Conservation (phyloP, 2,797 vertebrate species). For the Emydoidea blandingii region DNA sequence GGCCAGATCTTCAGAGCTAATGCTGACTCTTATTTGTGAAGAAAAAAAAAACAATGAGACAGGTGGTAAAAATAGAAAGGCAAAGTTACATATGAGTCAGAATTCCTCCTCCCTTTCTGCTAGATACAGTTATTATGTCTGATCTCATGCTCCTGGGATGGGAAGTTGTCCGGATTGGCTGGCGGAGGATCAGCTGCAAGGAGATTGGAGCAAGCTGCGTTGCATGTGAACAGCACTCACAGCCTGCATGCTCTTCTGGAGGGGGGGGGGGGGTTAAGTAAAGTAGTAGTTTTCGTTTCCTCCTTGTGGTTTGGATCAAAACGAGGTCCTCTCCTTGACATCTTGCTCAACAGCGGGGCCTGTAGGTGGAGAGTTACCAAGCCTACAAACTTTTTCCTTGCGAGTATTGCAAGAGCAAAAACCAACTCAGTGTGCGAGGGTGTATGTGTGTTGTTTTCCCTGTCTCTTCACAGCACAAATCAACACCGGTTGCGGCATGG, state of each 20-base stretch:
- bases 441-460: background rate
- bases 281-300: background rate
- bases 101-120: background rate
- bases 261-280: background rate
- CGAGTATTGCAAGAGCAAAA: background rate
- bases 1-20: background rate
- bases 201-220: constrained; percentile 38
- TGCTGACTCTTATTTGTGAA: background rate
- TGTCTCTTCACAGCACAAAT: background rate
- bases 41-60: background rate
- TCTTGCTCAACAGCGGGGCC: background rate
- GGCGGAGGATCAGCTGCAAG: background rate
- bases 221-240: constrained; percentile 41
- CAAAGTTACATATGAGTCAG: background rate
- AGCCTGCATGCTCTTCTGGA: background rate
- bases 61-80: background rate
- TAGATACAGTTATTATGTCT: background rate
- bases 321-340: background rate
- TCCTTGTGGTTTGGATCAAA: background rate
- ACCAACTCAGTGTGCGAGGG: too few relatives aligned
- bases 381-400: background rate
- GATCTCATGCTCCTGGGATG: background rate
- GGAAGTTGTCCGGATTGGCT: constrained; percentile 16
- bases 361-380: background rate
- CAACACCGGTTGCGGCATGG: too few relatives aligned